Evolutionary conservation across 2,888 invertebrate genomes (phyloP).

Genomic region (Netelia inedita): DNA sequence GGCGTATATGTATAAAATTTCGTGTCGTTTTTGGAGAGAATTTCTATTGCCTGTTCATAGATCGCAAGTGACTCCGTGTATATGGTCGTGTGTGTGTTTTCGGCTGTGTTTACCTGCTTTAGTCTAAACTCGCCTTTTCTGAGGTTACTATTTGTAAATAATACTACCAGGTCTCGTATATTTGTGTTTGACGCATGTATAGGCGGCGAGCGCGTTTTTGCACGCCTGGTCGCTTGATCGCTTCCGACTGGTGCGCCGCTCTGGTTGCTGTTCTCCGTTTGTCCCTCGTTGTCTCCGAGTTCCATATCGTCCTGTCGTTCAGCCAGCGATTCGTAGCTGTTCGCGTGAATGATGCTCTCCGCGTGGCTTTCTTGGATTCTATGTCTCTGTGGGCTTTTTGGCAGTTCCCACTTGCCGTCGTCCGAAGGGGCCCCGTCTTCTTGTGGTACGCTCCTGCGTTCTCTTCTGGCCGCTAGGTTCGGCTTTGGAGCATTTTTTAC

Average conservation of each 20-base stretch:
- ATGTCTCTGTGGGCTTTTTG: not conserved
- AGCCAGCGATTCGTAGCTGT: conserved; percentile 2
- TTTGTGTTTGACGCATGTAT: not conserved
- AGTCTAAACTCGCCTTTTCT: no score
- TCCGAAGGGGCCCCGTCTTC: not conserved
- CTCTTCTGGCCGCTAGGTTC: not conserved
- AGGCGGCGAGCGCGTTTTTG: not conserved
- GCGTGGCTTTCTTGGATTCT: not conserved
- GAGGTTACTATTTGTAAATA: no score
- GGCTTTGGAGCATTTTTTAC: not conserved
- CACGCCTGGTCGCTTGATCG: not conserved
- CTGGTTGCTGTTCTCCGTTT: not conserved
- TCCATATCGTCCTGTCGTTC: not conserved
- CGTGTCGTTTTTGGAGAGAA: not conserved
- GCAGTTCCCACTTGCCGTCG: not conserved
- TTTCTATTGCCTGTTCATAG: no score
- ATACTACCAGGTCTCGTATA: not conserved
- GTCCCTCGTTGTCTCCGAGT: not conserved
- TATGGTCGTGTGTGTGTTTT: no score
- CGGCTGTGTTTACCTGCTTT: no score
- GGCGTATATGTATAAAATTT: conserved; percentile 43
- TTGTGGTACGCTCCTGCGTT: not conserved
- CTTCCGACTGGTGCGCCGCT: no score
- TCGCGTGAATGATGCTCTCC: not conserved
- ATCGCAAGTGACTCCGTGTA: no score